Base-by-base conservation (phyloP, 2,888 invertebrate species). In the Caenorhabditis wallacei region DNA sequence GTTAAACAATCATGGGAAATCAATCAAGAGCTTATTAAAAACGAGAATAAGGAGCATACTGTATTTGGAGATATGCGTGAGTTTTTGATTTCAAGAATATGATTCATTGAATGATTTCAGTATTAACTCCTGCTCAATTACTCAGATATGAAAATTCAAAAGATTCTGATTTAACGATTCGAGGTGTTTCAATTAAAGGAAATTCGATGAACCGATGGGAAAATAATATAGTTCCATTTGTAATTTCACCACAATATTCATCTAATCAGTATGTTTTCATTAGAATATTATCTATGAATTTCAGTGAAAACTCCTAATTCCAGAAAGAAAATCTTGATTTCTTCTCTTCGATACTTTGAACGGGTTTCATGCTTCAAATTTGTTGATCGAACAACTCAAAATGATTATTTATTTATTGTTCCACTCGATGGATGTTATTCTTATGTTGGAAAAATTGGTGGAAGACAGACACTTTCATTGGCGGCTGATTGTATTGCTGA, bases 401-500 rank as follows among this genome's bases (percentile, higher is more conserved):
- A 56, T 10, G 90, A 90, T 40, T 90, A 79, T 63, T 48, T 90
- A 2, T 85, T 81, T 68, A 87, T 90, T 24, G 87, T 87, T 24
- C 88, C 87, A 35, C 61, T 87, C 1, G 90, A 90, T 75, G 90
- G 90, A 24, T 90, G 90, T 61, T 90, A 90, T 57, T 87, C 87
- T 0, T 90, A 86, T 72, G 90, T 90, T 16, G 90, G 90, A 13
- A 86, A 87, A 75, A 87, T 89, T 20, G 90, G 86, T 2, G 84
- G 85, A 18, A 63, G 85, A 57, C 88, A 89, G 37, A 72, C 84
- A 0, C 43, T 89, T 53, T 88, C 88, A 3, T 78, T 89, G 18
- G 85, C 88, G 1, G 71, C 66, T n/a, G 89, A 89, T 51, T 89
- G 89, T 66, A 69, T 89, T 7, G 89, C 86, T 46, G 87, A 89